Conservation (phyloP, 2,113 vertebrate species). For the Hippocampus zosterae region DNA sequence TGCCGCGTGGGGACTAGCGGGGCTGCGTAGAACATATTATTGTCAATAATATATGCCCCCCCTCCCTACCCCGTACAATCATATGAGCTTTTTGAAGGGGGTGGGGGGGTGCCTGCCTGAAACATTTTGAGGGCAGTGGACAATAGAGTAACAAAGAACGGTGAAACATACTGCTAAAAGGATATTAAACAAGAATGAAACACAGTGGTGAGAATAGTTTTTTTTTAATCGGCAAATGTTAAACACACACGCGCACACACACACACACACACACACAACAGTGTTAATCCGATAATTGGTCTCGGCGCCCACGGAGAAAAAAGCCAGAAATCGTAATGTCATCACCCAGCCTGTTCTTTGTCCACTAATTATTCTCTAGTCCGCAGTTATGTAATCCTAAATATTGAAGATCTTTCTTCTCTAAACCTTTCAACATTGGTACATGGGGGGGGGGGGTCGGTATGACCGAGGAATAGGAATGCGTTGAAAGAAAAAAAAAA, state of each 20-base stretch:
- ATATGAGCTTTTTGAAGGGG: not conserved
- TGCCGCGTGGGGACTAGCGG: too few relatives aligned
- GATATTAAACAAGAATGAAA: not conserved
- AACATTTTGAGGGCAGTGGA: not conserved
- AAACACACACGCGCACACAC: not conserved
- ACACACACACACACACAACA: too few relatives aligned
- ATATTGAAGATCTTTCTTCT: constrained; percentile 19
- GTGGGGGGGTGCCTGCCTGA: not conserved
- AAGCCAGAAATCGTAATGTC: constrained; percentile 1
- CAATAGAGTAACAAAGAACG: not conserved
- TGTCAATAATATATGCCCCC: not conserved
- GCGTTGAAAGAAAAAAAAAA: not conserved
- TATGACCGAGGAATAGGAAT: constrained; percentile 16
- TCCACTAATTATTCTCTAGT: not conserved
- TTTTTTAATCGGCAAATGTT: too few relatives aligned
- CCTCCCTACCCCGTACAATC: not conserved
- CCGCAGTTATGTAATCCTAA: constrained; percentile 14
- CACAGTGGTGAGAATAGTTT: not conserved
- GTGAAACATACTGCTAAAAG: not conserved
- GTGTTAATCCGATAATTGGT: too few relatives aligned
- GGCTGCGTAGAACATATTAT: too few relatives aligned
- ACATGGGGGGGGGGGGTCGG: constrained; percentile 39
- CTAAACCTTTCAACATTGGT: constrained; percentile 12
- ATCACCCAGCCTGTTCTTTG: constrained; percentile 36
- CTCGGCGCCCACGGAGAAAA: too few relatives aligned